Evolutionary conservation across 2,113 vertebrate species (phyloP), one percentile per base, ranked within the genome.

Genomic region (Forbesichthys papilliferus): DNA sequence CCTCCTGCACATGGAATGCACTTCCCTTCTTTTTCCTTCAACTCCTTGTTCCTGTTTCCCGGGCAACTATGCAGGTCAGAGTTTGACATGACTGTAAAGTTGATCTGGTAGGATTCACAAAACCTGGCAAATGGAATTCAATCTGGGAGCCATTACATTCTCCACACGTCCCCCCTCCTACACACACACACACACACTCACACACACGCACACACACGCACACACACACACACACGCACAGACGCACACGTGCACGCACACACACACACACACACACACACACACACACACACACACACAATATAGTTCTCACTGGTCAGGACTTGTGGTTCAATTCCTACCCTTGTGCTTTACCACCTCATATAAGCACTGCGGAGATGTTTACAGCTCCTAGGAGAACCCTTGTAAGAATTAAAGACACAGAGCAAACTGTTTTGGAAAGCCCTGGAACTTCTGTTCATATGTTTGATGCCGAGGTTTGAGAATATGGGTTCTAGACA

Each of bases 11-110:
- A 81, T 42, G 83, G 71, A 87, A 84, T 87, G 82, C 58, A 71
- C 87, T 92, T 92, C 90, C 91, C 86, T 51, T 61, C 69, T 76
- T 75, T 49, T 61, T 63, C 75, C 74, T 56, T 67, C 74, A 33
- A 3, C 11, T 57, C 65, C 74, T 80, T 60, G 63, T 89, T 92
- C 88, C 85, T 87, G 80, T 86, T 68, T 74, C 69, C 73, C 56
- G 4, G 18, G 59, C 46, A 20, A 70, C 68, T 3, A 7, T 34
- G 60, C 62, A 69, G 69, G 75, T 77, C 71, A 81, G 65, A 89
- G 75, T 73, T 85, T 69, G 71, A 36, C 53, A 62, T 47, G 53
- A 79, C 86, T 83, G 75, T 81, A 80, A 79, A 82, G 70, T 36
- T 12, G 59, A 3, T 71, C 73, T 68, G 65, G 66, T 66, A 74